Percentiles rank a stretch among this genome's conserved stretches.
Conservation (phyloP, 2,888 invertebrate species). For the Tinea trinotella region DNA sequence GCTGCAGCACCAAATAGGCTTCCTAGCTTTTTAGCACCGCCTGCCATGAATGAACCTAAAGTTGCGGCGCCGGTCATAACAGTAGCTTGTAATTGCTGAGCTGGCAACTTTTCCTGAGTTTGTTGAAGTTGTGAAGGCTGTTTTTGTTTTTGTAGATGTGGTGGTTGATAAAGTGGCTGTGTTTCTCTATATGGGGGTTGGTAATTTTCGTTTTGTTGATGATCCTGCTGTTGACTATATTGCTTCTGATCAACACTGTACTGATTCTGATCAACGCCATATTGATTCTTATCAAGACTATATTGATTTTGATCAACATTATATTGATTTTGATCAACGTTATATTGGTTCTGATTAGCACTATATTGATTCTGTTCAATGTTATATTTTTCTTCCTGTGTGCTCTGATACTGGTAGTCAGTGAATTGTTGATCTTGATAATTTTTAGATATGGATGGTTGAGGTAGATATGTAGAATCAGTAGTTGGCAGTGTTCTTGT, state of each 20-base stretch:
- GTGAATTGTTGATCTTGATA: constrained; percentile 19
- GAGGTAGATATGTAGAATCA: constrained; percentile 44
- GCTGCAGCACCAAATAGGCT: constrained; percentile 66
- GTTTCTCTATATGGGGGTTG: constrained; percentile 22
- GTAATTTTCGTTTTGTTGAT: constrained; percentile 31
- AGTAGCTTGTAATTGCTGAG: constrained; percentile 55
- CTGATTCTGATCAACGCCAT: constrained; percentile 35
- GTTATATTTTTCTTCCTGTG: constrained; percentile 31
- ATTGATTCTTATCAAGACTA: constrained; percentile 30
- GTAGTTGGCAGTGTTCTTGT: constrained; percentile 47
- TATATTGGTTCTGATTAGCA: constrained; percentile 30
- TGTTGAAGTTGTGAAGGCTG: constrained; percentile 29
- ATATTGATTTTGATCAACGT: constrained; percentile 34
- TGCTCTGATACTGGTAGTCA: constrained; percentile 27
- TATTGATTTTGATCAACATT: constrained; percentile 31
- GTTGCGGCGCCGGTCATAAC: constrained; percentile 62
- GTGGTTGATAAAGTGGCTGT: constrained; percentile 32
- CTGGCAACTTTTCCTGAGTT: constrained; percentile 46
- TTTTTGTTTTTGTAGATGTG: constrained; percentile 26
- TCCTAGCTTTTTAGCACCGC: constrained; percentile 64
- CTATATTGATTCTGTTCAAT: constrained; percentile 32
- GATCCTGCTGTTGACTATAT: constrained; percentile 30
- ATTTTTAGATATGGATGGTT: constrained; percentile 45
- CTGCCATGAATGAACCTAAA: constrained; percentile 63
- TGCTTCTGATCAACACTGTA: constrained; percentile 31